Conservation (phyloP, 2,888 invertebrate genomes). For the Drosophila peninsularis region DNA sequence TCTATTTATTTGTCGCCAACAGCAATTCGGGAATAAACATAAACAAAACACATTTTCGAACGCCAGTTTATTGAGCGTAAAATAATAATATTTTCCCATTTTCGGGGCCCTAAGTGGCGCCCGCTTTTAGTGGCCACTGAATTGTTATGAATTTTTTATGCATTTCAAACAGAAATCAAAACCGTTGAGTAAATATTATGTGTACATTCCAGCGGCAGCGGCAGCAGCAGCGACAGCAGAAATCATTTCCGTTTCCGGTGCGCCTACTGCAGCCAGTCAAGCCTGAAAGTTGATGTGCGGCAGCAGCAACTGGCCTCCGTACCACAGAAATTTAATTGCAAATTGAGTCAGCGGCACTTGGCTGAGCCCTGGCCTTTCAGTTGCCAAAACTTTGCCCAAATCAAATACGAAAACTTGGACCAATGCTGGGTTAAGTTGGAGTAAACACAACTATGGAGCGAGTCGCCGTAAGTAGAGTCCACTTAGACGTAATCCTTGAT, state of each 20-base stretch:
- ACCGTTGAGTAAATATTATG: conserved; percentile 46
- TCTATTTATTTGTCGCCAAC: conserved; percentile 32
- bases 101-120: conserved; percentile 18
- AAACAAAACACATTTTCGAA: conserved; percentile 21
- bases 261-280: conserved; percentile 56
- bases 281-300: conserved; percentile 68
- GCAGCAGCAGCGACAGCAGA: conserved; percentile 33
- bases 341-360: conserved; percentile 45
- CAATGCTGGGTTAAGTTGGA: conserved; percentile 15
- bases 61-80: conserved; percentile 45
- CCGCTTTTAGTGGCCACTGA: conserved; percentile 36
- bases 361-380: conserved; percentile 1
- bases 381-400: conserved; percentile 27
- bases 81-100: conserved; percentile 44
- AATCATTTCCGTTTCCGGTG: conserved; percentile 72
- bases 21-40: conserved; percentile 20
- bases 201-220: conserved; percentile 16
- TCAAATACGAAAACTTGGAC: conserved; percentile 33
- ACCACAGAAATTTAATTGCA: conserved; percentile 53
- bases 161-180: conserved; percentile 47
- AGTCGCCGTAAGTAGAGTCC: neutral
- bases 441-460: neutral
- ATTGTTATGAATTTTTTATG: conserved; percentile 61
- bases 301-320: conserved; percentile 19
- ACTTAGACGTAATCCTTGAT: neutral